Evolutionary conservation across 1,140 invertebrate species (phyloP).

Genomic region (Nilaparvata lugens): DNA sequence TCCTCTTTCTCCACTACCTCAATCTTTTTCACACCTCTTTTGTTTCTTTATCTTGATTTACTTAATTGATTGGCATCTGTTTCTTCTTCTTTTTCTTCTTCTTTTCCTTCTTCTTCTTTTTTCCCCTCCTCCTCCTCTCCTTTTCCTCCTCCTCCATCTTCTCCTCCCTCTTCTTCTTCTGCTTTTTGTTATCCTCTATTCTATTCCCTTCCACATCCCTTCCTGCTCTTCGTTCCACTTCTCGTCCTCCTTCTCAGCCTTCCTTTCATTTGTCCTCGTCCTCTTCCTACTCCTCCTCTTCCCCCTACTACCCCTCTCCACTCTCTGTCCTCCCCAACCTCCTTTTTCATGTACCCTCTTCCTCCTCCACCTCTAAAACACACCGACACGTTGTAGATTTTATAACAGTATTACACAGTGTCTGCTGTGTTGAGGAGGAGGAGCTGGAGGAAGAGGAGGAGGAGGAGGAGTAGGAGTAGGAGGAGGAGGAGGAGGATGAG

Average conservation of each 20-base stretch:
- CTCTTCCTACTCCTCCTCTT: neutral
- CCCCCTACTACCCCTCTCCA: neutral
- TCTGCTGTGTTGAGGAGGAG: too few relatives aligned
- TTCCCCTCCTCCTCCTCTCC: constrained; percentile 8
- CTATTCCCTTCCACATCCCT: constrained; percentile 5
- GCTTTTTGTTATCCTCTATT: neutral
- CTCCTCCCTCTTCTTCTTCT: constrained; percentile 3
- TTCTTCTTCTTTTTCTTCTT: too few relatives aligned
- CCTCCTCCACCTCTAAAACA: too few relatives aligned
- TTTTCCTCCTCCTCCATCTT: neutral
- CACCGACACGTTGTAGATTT: too few relatives aligned
- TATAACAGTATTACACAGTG: too few relatives aligned
- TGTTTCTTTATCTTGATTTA: too few relatives aligned
- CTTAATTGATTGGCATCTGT: too few relatives aligned
- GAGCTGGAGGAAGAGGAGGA: too few relatives aligned
- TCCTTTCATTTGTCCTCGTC: constrained; percentile 2
- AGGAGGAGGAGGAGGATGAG: too few relatives aligned
- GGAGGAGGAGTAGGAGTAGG: too few relatives aligned
- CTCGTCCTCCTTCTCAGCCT: constrained; percentile 5
- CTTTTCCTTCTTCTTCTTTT: neutral
- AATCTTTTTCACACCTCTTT: neutral
- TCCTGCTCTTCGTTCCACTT: constrained; percentile 6
- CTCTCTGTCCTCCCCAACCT: too few relatives aligned
- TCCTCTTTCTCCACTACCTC: neutral
- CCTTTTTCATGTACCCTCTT: too few relatives aligned